phyloP scores from a whole-genome alignment of 1,140 invertebrate species.

The Lepidurus packardi region DNA sequence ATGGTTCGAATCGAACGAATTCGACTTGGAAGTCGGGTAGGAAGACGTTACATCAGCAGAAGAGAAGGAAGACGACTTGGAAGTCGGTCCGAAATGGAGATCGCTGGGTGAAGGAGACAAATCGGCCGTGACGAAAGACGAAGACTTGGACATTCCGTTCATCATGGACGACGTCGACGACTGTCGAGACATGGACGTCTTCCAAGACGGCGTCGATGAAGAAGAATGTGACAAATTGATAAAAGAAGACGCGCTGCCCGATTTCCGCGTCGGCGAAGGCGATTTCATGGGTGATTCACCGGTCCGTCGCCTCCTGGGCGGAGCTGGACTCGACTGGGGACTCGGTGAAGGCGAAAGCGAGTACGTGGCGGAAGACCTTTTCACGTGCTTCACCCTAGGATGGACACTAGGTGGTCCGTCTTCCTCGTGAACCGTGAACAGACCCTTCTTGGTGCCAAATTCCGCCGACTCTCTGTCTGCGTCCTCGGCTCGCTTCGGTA shows the following conservation, averaged over 20 bases:
- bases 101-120: background rate
- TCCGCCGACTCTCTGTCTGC: background rate
- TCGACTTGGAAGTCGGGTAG: background rate
- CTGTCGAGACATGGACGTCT: background rate
- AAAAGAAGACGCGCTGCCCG: background rate
- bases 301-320: background rate
- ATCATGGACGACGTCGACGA: background rate
- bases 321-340: background rate
- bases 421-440: background rate
- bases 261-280: constrained; percentile 1
- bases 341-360: background rate
- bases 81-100: background rate
- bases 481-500: background rate
- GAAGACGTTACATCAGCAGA: background rate
- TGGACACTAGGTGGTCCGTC: background rate
- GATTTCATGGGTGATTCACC: constrained; percentile 13
- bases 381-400: background rate
- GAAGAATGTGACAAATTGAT: background rate
- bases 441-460: background rate
- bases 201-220: constrained; percentile 3
- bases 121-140: background rate
- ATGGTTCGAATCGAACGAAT: background rate
- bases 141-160: background rate
- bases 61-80: background rate
- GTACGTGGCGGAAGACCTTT: background rate